Percentiles rank a stretch among this genome's conserved stretches.
These are phyloP conservation scores for Apamea crenata DNA, from an alignment of 2,888 invertebrate genomes.

Conservation along the genomic window DNA sequence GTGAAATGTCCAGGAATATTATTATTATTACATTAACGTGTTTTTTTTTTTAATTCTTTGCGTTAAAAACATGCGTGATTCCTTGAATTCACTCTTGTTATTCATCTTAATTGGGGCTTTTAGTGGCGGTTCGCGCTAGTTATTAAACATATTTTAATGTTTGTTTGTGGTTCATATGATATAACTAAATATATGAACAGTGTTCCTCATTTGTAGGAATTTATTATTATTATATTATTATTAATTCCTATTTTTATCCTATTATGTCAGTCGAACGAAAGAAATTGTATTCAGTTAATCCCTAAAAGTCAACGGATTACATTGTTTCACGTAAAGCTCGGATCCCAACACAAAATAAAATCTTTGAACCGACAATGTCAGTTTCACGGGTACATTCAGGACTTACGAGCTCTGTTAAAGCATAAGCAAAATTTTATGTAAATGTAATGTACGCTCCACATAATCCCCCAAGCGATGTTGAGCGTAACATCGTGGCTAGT, in stretches of 20 bases:
- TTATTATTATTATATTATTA: no score
- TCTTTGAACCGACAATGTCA: not conserved
- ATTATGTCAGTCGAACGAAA: not conserved
- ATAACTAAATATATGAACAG: not conserved
- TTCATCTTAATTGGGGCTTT: not conserved
- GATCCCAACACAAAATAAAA: slow-evolving; percentile 5
- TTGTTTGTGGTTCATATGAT: not conserved
- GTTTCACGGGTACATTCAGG: not conserved
- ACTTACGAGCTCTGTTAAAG: not conserved
- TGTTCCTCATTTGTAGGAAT: not conserved
- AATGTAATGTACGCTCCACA: slow-evolving; percentile 17
- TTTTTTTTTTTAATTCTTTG: not conserved
- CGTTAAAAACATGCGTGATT: not conserved
- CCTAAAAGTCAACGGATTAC: not conserved
- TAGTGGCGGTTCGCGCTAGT: not conserved
- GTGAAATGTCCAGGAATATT: no score
- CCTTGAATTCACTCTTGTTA: not conserved
- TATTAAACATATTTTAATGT: no score
- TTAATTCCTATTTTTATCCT: no score
- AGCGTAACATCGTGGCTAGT: slow-evolving; percentile 7
- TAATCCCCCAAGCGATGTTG: slow-evolving; percentile 9
- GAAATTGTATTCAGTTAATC: not conserved
- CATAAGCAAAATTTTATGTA: slow-evolving; percentile 14
- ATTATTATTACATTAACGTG: no score
- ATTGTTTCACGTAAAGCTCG: not conserved